phyloP scores from a whole-genome alignment of 2,888 invertebrate genomes.

The Nomada fucata region DNA sequence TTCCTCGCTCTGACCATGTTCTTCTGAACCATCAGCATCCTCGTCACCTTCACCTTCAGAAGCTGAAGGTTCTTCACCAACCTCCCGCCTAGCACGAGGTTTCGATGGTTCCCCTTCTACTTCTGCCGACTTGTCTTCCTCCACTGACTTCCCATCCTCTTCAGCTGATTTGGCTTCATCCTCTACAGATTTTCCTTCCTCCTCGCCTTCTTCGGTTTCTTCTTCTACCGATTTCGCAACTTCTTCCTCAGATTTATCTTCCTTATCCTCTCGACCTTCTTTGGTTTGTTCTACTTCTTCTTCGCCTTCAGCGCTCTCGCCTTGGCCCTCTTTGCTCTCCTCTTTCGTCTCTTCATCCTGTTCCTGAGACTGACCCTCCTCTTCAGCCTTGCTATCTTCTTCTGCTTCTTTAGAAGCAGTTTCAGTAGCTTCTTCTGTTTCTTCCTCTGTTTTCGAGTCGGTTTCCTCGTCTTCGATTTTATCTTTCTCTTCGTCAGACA shows the following conservation, averaged over 20 bases:
- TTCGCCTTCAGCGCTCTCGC: slow-evolving; percentile 48
- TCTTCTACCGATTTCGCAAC: slow-evolving; percentile 54
- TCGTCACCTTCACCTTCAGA: slow-evolving; percentile 28
- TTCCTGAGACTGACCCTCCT: slow-evolving; percentile 65
- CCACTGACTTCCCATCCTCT: slow-evolving; percentile 49
- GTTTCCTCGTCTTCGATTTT: slow-evolving; percentile 45
- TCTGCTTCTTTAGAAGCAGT: slow-evolving; percentile 58
- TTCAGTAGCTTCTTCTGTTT: slow-evolving; percentile 59
- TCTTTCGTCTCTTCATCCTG: slow-evolving; percentile 64
- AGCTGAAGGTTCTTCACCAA: slow-evolving; percentile 18
- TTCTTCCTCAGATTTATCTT: slow-evolving; percentile 46
- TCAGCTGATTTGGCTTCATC: slow-evolving; percentile 43
- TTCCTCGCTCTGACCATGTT: slow-evolving; percentile 59
- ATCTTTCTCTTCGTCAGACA: slow-evolving; percentile 54
- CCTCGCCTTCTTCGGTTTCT: slow-evolving; percentile 53
- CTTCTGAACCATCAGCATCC: slow-evolving; percentile 49
- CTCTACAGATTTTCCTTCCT: slow-evolving; percentile 42
- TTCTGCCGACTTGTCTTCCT: slow-evolving; percentile 46
- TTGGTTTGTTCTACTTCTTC: slow-evolving; percentile 37
- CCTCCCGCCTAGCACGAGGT: slow-evolving; percentile 55
- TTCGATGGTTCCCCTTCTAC: slow-evolving; percentile 47
- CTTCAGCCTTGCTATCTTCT: slow-evolving; percentile 70
- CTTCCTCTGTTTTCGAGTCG: slow-evolving; percentile 63
- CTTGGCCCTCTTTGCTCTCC: slow-evolving; percentile 51
- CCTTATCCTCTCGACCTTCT: slow-evolving; percentile 51